These are phyloP conservation scores for Malurus splendens DNA, from an alignment of 2,797 vertebrate species.

Conservation along the genomic window DNA sequence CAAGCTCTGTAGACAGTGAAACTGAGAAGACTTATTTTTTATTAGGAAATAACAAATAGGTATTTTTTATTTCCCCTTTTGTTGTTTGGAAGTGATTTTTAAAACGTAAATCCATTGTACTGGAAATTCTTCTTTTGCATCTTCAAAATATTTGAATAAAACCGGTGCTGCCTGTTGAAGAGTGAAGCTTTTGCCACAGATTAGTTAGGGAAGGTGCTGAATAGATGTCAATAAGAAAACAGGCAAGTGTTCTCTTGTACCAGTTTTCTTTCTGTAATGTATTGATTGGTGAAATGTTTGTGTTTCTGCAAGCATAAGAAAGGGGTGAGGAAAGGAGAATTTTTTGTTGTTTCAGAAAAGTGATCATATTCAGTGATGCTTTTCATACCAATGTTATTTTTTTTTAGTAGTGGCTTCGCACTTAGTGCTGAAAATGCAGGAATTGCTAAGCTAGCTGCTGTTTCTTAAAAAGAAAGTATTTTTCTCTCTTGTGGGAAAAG, in stretches of 20 bases:
- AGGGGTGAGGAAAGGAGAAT: background rate
- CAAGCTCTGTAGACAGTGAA: background rate
- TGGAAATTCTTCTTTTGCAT: background rate
- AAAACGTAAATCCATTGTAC: background rate
- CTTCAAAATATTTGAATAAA: background rate
- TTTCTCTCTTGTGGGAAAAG: background rate
- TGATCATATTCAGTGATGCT: background rate
- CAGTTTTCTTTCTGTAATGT: background rate
- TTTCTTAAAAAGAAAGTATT: background rate
- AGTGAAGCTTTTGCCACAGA: background rate
- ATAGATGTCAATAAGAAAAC: background rate
- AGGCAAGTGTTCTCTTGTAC: background rate
- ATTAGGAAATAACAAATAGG: background rate
- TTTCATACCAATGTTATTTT: background rate
- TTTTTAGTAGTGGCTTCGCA: background rate
- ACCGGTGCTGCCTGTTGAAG: background rate
- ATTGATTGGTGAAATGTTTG: background rate
- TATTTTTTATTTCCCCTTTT: background rate
- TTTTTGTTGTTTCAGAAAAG: background rate
- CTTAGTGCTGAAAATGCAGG: conserved; percentile 26
- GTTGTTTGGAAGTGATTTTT: background rate
- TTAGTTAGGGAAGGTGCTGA: background rate
- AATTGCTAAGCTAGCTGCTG: conserved; percentile 11
- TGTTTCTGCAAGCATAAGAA: background rate
- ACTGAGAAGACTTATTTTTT: background rate